A percentile compares a stretch with the other conserved stretches of the same genome.
phyloP scores from a whole-genome alignment of 2,113 vertebrate species.

The Paedocypris sp. region DNA sequence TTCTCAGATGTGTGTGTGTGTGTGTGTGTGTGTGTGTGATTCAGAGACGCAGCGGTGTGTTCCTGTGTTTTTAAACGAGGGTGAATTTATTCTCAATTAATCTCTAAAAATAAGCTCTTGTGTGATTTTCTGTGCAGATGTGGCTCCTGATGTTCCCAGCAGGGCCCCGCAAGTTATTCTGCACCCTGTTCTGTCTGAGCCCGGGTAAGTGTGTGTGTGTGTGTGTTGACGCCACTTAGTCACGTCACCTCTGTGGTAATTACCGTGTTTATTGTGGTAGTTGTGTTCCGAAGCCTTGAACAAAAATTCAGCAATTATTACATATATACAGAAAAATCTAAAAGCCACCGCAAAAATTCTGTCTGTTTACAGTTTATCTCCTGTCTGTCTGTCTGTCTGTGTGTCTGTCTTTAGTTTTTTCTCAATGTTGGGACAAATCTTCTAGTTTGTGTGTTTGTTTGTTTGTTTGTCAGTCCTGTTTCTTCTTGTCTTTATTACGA shows the following conservation, averaged over 20 bases:
- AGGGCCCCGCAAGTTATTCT: conserved; percentile 89
- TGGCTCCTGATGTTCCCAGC: conserved; percentile 79
- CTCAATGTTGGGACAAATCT: too few relatives aligned
- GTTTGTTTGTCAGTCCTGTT: too few relatives aligned
- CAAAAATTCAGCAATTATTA: too few relatives aligned
- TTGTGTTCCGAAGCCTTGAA: too few relatives aligned
- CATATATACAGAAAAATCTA: too few relatives aligned
- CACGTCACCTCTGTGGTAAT: neutral
- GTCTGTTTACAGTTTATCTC: too few relatives aligned
- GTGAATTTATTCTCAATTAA: neutral
- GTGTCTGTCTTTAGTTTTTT: too few relatives aligned
- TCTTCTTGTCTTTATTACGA: too few relatives aligned
- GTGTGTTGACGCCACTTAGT: neutral
- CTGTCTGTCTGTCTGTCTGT: too few relatives aligned
- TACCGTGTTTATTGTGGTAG: neutral
- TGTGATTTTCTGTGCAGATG: conserved; percentile 59
- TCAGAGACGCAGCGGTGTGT: neutral
- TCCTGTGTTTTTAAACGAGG: neutral
- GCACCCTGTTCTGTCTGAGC: conserved; percentile 86
- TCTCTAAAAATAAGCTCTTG: neutral
- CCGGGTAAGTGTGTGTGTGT: conserved; percentile 66
- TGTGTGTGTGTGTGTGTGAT: neutral
- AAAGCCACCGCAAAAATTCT: too few relatives aligned
- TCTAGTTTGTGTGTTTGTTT: too few relatives aligned
- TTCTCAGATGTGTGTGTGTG: too few relatives aligned